Base-by-base conservation (phyloP, 2,888 invertebrate species). In the Melieria crassipennis region DNA sequence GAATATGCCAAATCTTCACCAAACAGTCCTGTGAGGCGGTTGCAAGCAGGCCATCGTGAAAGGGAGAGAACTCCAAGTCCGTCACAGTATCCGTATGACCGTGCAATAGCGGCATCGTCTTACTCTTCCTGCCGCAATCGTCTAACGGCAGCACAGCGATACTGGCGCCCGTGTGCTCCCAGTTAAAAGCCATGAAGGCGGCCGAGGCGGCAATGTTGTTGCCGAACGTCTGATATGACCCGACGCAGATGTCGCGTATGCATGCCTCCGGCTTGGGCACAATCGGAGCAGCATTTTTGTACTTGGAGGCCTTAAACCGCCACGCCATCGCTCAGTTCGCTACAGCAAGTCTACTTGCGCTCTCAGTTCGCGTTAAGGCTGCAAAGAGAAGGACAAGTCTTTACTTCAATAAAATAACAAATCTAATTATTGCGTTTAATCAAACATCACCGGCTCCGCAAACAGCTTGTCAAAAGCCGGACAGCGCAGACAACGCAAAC, bases 271-370 rank as follows among this genome's bases (percentile, higher is more conserved):
- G 96, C 86, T 97, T 98, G 55, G 97, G 97, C 82, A 96, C 93
- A 83, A 97, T 96, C 58, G 98, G 97, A 78, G 96, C 94, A 76
- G 98, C 96, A 92, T 98, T 98, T 91, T 98, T 98, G 88, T 96
- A 98, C 88, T 98, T 98, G 75, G 97, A 97, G 85, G 96, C 96
- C 90, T 98, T 97, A 89, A 98, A 98, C 88, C 97, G 91, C 94
- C 95, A 95, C 88, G 95, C 94, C 95, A 96, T 95, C 60, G 46
- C 79, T 30, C 30, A 30, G 30, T 30, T 30, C 30, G 30, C 30
- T 30, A 30, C 30, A 30, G 30, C 30, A 3, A 30, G 30, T 30
- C 30, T 30, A 3, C 30, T 30, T 30, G 30, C 30, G 30, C 30
- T 30, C 30, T 30, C 30, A 30, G 30, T 30, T 30, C 30, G 30